These are phyloP conservation scores for Synanthedon formicaeformis DNA, from an alignment of 2,888 invertebrate genomes.

Conservation along the genomic window DNA sequence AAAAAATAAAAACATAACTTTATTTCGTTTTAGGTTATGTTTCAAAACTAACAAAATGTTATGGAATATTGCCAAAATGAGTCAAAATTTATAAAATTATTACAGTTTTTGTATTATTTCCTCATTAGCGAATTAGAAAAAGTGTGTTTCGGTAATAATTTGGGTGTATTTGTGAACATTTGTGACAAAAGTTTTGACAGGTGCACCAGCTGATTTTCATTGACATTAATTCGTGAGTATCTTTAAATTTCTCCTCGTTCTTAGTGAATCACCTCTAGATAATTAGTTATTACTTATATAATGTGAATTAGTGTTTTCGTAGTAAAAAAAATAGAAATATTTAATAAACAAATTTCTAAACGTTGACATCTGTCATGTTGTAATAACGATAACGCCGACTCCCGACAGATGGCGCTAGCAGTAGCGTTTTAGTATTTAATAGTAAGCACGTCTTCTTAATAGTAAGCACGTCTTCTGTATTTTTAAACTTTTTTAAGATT, in stretches of 20 bases:
- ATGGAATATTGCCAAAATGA: slow-evolving; percentile 58
- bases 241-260: not conserved
- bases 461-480: not conserved
- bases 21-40: slow-evolving; percentile 45
- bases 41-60: slow-evolving; percentile 16
- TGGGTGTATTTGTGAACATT: slow-evolving; percentile 57
- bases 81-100: slow-evolving; percentile 28
- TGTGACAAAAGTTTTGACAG: slow-evolving; percentile 64
- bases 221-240: slow-evolving; percentile 32
- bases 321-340: slow-evolving; percentile 1
- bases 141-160: slow-evolving; percentile 24
- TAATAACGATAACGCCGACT: slow-evolving; percentile 1
- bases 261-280: too few species aligned
- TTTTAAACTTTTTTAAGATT: not conserved
- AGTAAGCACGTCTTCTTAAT: not conserved
- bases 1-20: slow-evolving; percentile 4
- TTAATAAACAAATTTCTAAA: slow-evolving; percentile 2
- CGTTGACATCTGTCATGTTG: slow-evolving; percentile 24
- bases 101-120: slow-evolving; percentile 15
- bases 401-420: slow-evolving; percentile 7
- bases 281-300: too few species aligned
- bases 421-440: not conserved
- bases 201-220: slow-evolving; percentile 43
- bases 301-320: not conserved
- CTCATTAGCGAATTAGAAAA: slow-evolving; percentile 11